Base-by-base conservation (phyloP, 2,888 invertebrate genomes). In the Leucophenga maculata region DNA sequence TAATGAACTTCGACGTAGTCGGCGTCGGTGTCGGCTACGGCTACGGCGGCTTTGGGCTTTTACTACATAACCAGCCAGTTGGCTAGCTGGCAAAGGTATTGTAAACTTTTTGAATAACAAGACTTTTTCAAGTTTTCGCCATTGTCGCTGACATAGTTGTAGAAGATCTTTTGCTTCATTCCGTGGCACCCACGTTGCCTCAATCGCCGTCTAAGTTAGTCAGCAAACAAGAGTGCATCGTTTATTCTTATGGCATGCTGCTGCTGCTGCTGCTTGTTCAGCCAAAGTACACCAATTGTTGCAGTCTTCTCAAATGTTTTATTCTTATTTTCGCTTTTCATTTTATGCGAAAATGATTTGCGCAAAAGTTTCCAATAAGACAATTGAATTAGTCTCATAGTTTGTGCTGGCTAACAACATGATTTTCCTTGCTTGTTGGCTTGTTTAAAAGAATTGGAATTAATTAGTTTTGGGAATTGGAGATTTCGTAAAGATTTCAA, bases 391-490 rank as follows among this genome's bases (percentile, higher is more conserved):
- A 57, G 57, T 20, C 54, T 54, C 54, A 57, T 57, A 50, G n/a
- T 50, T 50, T 50, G 39, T 39, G 39, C 6, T 39, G 39, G 39
- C 11, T 39, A 39, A 39, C n/a, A 18, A 50, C 16, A 13, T n/a
- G n/a, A 16, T 39, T 50, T 6, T 50, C 1, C n/a, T 18, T 74
- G 70, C 64, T 60, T 59, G 79, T 46, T 26, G 16, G 55, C 65
- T 65, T 67, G 74, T 72, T 69, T 59, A 52, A 70, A 72, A 80
- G 80, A 83, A 80, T 80, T 82, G 73, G 77, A 80, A 78, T 82
- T 80, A 82, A 83, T 83, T 83, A 78, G 76, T 71, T 74, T 72
- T 77, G 76, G 55, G 55, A 55, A 18, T 55, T 22, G 4, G 55
- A 55, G 39, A 39, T 39, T 50, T 50, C n/a, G 6, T 22, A 1